Conservation (phyloP, 2,888 invertebrate species). For the Drosophila borborema region DNA sequence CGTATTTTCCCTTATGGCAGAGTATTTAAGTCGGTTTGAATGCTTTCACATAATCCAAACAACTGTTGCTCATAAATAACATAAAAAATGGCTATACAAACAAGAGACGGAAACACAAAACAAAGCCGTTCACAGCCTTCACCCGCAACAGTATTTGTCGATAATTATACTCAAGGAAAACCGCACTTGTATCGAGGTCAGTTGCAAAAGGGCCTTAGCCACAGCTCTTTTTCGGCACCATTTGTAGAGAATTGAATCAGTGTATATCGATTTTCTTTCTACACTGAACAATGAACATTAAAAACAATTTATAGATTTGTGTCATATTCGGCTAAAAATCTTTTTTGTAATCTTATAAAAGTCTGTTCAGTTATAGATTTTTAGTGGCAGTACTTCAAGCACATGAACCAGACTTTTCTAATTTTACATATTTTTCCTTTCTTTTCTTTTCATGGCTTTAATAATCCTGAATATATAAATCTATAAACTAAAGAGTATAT, state of each 20-base stretch:
- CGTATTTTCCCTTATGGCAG: background rate
- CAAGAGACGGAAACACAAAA: constrained; percentile 25
- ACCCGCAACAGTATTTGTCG: constrained; percentile 29
- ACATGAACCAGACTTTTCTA: too few species aligned
- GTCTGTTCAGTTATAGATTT: too few species aligned
- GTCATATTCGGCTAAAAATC: too few species aligned
- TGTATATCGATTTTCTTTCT: background rate
- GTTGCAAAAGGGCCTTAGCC: constrained; percentile 18
- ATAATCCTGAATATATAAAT: too few species aligned
- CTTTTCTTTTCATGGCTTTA: too few species aligned
- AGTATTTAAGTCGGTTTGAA: constrained; percentile 36
- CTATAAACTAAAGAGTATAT: too few species aligned
- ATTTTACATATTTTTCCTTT: too few species aligned
- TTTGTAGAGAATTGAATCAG: background rate
- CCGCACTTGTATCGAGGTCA: constrained; percentile 63
- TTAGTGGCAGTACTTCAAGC: too few species aligned
- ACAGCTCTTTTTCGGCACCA: constrained; percentile 3
- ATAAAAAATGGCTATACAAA: constrained; percentile 21
- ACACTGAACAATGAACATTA: too few species aligned
- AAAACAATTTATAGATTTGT: too few species aligned
- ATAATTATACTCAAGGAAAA: constrained; percentile 60
- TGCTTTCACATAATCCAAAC: constrained; percentile 36
- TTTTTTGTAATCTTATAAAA: too few species aligned
- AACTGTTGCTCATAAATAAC: constrained; percentile 77
- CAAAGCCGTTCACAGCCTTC: constrained; percentile 36